These are phyloP conservation scores for Hemicordylus capensis DNA, from an alignment of 2,113 vertebrate species.

Conservation along the genomic window DNA sequence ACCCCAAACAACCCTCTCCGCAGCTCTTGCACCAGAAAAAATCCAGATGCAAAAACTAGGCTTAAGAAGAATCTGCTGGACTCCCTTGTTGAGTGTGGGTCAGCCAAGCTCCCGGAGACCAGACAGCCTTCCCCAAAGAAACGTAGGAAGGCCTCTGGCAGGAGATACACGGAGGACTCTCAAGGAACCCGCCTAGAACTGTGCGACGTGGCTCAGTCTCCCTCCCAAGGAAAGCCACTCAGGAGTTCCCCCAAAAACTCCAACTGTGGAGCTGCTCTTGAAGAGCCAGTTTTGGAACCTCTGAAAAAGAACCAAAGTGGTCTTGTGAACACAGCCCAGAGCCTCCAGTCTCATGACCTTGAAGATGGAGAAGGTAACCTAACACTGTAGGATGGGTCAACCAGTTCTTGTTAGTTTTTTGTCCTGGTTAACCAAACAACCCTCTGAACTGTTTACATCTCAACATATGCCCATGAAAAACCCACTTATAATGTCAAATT, in stretches of 20 bases:
- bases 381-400: neutral
- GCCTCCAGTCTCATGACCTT: neutral
- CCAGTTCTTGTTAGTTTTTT: neutral
- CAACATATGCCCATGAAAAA: neutral
- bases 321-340: rapidly evolving
- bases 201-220: rapidly evolving
- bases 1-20: rapidly evolving
- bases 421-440: neutral
- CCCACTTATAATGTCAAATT: too few relatives aligned
- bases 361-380: conserved; percentile 5
- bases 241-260: neutral
- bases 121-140: conserved; percentile 5
- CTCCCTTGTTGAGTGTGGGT: neutral
- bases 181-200: rapidly evolving
- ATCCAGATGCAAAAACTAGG: rapidly evolving
- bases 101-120: neutral
- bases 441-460: neutral
- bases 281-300: rapidly evolving
- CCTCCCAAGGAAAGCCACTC: rapidly evolving
- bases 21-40: rapidly evolving
- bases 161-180: rapidly evolving
- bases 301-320: rapidly evolving
- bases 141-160: neutral
- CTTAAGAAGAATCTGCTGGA: rapidly evolving
- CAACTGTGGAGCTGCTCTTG: rapidly evolving